Conservation (phyloP, 1,140 invertebrate genomes). For the Hycleus cichorii region DNA sequence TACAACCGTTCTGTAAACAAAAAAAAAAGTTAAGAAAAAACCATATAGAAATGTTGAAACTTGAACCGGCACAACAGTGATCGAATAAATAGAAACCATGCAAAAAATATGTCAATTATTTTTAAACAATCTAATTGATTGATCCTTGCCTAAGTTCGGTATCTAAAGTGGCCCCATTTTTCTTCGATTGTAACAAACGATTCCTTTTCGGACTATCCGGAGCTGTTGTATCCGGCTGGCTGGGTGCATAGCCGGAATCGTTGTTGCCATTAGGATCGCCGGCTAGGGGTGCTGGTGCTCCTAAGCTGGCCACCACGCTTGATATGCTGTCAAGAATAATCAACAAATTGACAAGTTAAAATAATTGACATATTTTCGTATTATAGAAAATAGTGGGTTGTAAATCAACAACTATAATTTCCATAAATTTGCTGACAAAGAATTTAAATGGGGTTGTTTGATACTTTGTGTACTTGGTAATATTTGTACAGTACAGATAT, state of each 20-base stretch:
- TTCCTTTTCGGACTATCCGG: conserved; percentile 46
- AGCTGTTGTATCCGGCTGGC: conserved; percentile 52
- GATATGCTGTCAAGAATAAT: conserved; percentile 37
- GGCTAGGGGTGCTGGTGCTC: conserved; percentile 46
- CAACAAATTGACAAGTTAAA: too few species aligned
- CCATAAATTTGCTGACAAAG: too few species aligned
- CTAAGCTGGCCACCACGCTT: conserved; percentile 49
- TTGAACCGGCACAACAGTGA: too few species aligned
- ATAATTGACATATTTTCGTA: conserved; percentile 8
- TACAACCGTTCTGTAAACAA: conserved; percentile 42
- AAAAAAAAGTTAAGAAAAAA: too few species aligned
- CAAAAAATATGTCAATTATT: conserved; percentile 5
- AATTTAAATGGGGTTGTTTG: too few species aligned
- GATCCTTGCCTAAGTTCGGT: conserved; percentile 37
- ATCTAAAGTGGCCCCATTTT: conserved; percentile 37
- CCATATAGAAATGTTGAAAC: too few species aligned
- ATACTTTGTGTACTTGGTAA: too few species aligned
- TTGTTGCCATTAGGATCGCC: conserved; percentile 67
- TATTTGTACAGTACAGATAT: too few species aligned
- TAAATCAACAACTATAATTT: too few species aligned
- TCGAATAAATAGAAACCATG: too few species aligned
- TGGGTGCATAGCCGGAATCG: conserved; percentile 68
- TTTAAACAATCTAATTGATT: neutral
- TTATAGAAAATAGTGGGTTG: too few species aligned
- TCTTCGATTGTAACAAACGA: conserved; percentile 23